phyloP scores from a whole-genome alignment of 2,888 invertebrate genomes.

The Drosophila nr. fundita region DNA sequence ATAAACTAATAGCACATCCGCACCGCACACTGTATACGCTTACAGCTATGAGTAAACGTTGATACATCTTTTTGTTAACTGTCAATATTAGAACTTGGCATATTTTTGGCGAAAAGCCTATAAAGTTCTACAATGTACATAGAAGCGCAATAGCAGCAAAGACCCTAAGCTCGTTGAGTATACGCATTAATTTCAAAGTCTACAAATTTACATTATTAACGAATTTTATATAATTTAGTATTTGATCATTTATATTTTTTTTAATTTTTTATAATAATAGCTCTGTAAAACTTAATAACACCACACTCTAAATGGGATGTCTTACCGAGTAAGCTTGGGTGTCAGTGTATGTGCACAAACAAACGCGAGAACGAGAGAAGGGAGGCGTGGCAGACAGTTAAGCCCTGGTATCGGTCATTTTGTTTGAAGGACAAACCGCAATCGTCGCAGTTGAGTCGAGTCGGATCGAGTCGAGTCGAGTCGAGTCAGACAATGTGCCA shows the following conservation, averaged over 20 bases:
- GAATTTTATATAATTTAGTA: neutral
- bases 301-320: neutral
- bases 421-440: constrained; percentile 75
- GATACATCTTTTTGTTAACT: neutral
- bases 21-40: constrained; percentile 40
- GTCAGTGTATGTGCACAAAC: constrained; percentile 21
- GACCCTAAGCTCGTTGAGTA: neutral
- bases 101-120: neutral
- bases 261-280: neutral
- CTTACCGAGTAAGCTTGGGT: neutral
- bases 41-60: neutral
- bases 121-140: too few relatives aligned
- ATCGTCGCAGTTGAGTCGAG: constrained; percentile 42
- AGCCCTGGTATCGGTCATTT: constrained; percentile 69
- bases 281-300: neutral
- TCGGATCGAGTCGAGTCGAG: constrained; percentile 29
- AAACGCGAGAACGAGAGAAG: constrained; percentile 16
- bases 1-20: constrained; percentile 26
- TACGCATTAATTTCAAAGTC: neutral
- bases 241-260: neutral
- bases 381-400: constrained; percentile 35
- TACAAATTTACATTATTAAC: neutral
- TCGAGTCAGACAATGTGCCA: constrained; percentile 60
- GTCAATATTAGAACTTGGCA: neutral
- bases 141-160: neutral